Conservation (phyloP, 2,888 invertebrate species). For the Drosophila colorata region DNA sequence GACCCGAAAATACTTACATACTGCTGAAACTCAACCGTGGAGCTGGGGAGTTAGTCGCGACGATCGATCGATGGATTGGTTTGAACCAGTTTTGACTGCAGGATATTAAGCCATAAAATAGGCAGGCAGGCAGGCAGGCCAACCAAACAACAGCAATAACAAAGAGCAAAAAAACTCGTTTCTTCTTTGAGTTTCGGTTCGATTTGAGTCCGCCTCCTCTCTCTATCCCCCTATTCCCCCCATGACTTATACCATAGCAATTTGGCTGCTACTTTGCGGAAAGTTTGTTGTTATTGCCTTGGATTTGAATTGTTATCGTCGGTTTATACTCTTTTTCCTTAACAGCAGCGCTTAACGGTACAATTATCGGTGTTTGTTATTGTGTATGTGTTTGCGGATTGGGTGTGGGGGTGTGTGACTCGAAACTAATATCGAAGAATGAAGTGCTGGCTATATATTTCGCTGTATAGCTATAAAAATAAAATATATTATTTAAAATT, state of each 20-base stretch:
- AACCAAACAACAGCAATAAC: slow-evolving; percentile 9
- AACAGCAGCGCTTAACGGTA: slow-evolving; percentile 64
- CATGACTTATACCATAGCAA: slow-evolving; percentile 10
- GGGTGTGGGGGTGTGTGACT: slow-evolving; percentile 3
- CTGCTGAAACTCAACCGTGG: slow-evolving; percentile 28
- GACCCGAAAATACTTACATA: slow-evolving; percentile 44
- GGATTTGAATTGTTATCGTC: slow-evolving; percentile 75
- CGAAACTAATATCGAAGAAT: slow-evolving; percentile 5
- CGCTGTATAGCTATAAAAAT: no score
- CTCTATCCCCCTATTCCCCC: not conserved
- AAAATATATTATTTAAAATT: no score
- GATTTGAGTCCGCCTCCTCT: slow-evolving; percentile 12
- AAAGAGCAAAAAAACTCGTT: slow-evolving; percentile 55
- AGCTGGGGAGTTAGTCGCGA: slow-evolving; percentile 27
- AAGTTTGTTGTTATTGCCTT: slow-evolving; percentile 46
- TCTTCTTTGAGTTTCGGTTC: slow-evolving; percentile 38
- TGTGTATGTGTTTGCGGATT: not conserved
- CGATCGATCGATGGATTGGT: slow-evolving; percentile 54
- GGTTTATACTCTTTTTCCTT: slow-evolving; percentile 55
- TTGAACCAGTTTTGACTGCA: slow-evolving; percentile 75
- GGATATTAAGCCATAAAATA: slow-evolving; percentile 76
- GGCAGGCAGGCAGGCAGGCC: slow-evolving; percentile 27
- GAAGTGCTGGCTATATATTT: not conserved
- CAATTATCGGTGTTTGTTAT: slow-evolving; percentile 41
- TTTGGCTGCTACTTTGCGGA: slow-evolving; percentile 30